These are phyloP conservation scores for Arctopsyche grandis DNA, from an alignment of 1,140 invertebrate genomes.

Conservation along the genomic window DNA sequence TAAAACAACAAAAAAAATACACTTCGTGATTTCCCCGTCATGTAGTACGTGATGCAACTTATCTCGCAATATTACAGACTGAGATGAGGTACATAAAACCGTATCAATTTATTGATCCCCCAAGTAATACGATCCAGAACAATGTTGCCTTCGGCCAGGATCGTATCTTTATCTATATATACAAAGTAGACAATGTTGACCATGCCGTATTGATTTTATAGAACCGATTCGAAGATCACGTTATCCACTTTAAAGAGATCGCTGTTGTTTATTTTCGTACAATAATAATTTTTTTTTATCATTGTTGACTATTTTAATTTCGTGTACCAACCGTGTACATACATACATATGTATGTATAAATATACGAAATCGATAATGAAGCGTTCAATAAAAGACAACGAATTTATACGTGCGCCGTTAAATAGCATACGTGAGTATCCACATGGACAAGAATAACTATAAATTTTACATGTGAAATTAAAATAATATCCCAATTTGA, in stretches of 20 bases:
- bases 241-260: background rate
- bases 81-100: conserved; percentile 28
- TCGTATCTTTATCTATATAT: background rate
- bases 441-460: background rate
- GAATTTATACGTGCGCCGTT: too few species aligned
- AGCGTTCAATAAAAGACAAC: too few species aligned
- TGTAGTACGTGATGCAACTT: conserved; percentile 37
- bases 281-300: too few species aligned
- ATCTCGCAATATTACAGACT: conserved; percentile 33
- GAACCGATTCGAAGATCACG: conserved; percentile 21
- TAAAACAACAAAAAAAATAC: background rate
- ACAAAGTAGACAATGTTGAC: conserved; percentile 2
- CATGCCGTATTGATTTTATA: conserved; percentile 30
- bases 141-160: conserved; percentile 20
- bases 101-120: conserved; percentile 37
- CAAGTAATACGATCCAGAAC: conserved; percentile 25
- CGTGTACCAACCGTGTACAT: too few species aligned
- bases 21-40: conserved; percentile 37
- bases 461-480: background rate
- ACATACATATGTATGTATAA: too few species aligned
- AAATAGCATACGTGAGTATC: background rate
- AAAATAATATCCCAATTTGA: background rate
- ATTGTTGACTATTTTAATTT: too few species aligned
- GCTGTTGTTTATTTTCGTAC: background rate
- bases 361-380: too few species aligned